These are phyloP conservation scores for Falcunculus frontatus DNA, from an alignment of 2,113 vertebrate genomes.

Conservation along the genomic window DNA sequence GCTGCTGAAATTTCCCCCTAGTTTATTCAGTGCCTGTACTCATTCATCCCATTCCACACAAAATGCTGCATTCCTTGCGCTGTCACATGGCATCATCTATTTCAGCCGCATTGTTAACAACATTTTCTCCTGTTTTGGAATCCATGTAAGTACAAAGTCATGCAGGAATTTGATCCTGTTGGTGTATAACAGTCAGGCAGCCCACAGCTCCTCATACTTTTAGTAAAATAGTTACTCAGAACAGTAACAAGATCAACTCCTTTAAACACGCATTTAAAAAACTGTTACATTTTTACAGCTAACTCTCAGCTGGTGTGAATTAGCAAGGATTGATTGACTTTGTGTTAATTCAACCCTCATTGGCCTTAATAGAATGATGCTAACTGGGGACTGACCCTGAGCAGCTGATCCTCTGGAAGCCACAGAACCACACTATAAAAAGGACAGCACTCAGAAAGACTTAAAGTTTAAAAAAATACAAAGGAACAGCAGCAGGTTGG, in stretches of 20 bases:
- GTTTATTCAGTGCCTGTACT: background rate
- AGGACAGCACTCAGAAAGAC: background rate
- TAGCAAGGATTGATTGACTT: background rate
- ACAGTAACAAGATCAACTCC: background rate
- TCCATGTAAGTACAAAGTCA: background rate
- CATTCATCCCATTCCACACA: background rate
- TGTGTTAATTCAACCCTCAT: background rate
- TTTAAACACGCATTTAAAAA: background rate
- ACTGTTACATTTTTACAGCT: background rate
- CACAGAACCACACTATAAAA: background rate
- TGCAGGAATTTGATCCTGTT: background rate
- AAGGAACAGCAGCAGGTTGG: background rate
- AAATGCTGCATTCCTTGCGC: background rate
- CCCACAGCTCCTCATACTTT: background rate
- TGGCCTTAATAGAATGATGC: background rate
- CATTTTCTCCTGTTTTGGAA: background rate
- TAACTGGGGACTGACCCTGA: background rate
- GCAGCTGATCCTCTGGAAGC: background rate
- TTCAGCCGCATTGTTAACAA: background rate
- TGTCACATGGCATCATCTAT: background rate
- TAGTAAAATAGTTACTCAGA: background rate
- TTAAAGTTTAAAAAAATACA: background rate
- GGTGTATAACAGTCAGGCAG: background rate
- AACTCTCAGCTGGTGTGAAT: background rate
- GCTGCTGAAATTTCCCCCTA: background rate